A percentile compares a stretch with the other conserved stretches of the same genome.
These are phyloP conservation scores for Odontomyia ornata DNA, from an alignment of 2,888 invertebrate species.

Conservation along the genomic window DNA sequence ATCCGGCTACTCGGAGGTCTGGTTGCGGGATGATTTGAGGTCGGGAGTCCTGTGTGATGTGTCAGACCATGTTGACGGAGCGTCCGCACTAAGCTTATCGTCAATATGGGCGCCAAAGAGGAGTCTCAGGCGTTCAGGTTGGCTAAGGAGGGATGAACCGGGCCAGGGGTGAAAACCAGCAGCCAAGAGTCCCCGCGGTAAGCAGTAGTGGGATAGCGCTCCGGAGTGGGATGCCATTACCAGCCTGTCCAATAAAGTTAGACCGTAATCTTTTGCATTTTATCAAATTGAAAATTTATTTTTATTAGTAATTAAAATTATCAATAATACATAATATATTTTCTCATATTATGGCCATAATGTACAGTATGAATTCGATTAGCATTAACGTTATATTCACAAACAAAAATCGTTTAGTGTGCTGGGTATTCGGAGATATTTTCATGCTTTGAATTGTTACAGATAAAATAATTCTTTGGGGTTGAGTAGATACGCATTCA, in stretches of 20 bases:
- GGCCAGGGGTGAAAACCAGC: slow-evolving; percentile 99
- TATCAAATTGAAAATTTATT: not conserved
- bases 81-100: slow-evolving; percentile 96
- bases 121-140: slow-evolving; percentile 88
- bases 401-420: too few species aligned
- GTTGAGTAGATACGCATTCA: too few species aligned
- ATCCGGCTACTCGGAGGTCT: slow-evolving; percentile 96
- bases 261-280: slow-evolving; percentile 75
- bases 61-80: slow-evolving; percentile 82
- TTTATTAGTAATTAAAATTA: too few species aligned
- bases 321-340: too few species aligned
- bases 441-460: too few species aligned
- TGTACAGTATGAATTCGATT: too few species aligned
- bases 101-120: slow-evolving; percentile 93
- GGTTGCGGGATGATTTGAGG: slow-evolving; percentile 93
- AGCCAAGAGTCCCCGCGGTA: slow-evolving; percentile 99
- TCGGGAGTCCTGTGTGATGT: slow-evolving; percentile 75
- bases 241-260: slow-evolving; percentile 85
- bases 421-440: too few species aligned
- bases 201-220: slow-evolving; percentile 99
- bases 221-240: slow-evolving; percentile 89
- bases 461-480: too few species aligned
- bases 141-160: slow-evolving; percentile 96
- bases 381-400: too few species aligned
- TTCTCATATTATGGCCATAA: too few species aligned